Evolutionary conservation across 1,140 invertebrate species (phyloP).

Genomic region (Octopus sinensis): DNA sequence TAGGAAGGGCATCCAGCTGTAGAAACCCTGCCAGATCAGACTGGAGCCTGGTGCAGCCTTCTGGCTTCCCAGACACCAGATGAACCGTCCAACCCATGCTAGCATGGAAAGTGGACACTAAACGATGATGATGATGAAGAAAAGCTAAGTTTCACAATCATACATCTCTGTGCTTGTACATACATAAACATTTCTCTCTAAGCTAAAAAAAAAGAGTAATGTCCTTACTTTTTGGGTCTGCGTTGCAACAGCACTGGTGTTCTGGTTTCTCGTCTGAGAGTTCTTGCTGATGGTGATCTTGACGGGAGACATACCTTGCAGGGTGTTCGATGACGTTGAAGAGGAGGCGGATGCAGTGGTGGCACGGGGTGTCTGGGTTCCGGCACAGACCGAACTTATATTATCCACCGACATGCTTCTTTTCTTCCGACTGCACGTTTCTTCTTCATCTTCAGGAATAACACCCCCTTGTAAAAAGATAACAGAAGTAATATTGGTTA

Average conservation of each 20-base stretch:
- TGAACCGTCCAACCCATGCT: too few relatives aligned
- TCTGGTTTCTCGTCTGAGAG: conserved; percentile 41
- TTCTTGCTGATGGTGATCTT: conserved; percentile 55
- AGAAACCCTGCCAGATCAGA: too few relatives aligned
- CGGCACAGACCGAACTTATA: conserved; percentile 36
- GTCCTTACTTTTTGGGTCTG: conserved; percentile 49
- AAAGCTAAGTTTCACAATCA: too few relatives aligned
- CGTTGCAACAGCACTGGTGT: conserved; percentile 32
- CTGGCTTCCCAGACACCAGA: too few relatives aligned
- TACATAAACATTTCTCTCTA: neutral
- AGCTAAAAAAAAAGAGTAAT: neutral
- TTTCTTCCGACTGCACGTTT: conserved; percentile 34
- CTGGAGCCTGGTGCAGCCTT: too few relatives aligned
- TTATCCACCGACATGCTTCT: conserved; percentile 45
- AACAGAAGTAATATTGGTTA: too few relatives aligned
- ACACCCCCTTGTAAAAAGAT: conserved; percentile 30
- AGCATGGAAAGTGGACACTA: too few relatives aligned
- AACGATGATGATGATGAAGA: too few relatives aligned
- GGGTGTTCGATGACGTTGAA: conserved; percentile 37
- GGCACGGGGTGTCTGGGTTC: conserved; percentile 35
- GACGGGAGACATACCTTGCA: conserved; percentile 43
- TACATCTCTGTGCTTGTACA: too few relatives aligned
- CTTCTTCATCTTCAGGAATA: conserved; percentile 51
- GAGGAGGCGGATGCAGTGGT: conserved; percentile 34
- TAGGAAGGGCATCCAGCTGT: too few relatives aligned